Percentiles rank a stretch among this genome's conserved stretches.
Conservation (phyloP, 1,140 invertebrate species). For the Wiebesia pumilae region DNA sequence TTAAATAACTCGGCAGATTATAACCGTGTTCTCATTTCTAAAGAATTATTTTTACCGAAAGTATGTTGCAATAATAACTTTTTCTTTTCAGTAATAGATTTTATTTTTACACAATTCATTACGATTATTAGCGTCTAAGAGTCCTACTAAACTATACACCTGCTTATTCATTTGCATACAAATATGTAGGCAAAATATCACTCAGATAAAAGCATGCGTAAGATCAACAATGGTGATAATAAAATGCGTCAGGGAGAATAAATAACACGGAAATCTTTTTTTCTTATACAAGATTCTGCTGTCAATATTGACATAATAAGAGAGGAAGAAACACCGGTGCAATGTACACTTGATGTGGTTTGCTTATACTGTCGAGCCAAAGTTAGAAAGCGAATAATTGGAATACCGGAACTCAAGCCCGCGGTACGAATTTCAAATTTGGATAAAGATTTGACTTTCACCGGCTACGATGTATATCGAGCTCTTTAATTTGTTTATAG, state of each 20-base stretch:
- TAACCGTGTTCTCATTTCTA: background rate
- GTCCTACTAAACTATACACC: background rate
- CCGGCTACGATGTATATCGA: conserved; percentile 8
- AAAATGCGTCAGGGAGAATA: conserved; percentile 13
- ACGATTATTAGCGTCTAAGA: background rate
- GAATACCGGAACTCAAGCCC: background rate
- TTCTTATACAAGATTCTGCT: background rate
- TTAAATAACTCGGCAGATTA: background rate
- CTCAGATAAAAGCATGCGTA: background rate
- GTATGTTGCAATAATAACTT: background rate
- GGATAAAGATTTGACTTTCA: conserved; percentile 61
- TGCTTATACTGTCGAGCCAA: background rate
- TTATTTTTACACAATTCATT: background rate
- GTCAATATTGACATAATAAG: background rate
- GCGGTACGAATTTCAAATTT: background rate
- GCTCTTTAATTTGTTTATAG: background rate
- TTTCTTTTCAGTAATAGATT: background rate
- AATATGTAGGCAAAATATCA: background rate
- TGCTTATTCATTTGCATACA: background rate
- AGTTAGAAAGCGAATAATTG: background rate
- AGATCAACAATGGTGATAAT: background rate
- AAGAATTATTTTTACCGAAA: background rate
- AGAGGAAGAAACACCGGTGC: background rate
- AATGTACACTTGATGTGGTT: background rate
- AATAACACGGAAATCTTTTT: background rate